Conservation (phyloP, 2,113 vertebrate genomes). For the Motacilla tschutschensis region DNA sequence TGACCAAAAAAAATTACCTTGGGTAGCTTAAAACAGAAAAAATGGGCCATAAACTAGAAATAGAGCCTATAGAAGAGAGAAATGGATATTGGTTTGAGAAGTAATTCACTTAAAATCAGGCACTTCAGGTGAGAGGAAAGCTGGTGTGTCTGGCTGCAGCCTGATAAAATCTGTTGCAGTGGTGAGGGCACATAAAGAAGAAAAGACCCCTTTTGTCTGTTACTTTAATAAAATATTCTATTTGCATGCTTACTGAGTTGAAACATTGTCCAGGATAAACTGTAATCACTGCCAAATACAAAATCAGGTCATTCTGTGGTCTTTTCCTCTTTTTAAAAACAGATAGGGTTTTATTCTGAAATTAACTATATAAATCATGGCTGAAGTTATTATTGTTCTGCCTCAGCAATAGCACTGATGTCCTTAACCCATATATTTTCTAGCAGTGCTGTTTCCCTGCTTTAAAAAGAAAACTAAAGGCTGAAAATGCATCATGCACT, state of each 20-base stretch:
- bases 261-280: constrained; percentile 46
- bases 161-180: constrained; percentile 29
- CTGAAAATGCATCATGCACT: constrained; percentile 3
- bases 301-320: constrained; percentile 25
- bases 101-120: constrained; percentile 29
- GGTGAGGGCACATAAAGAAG: not conserved
- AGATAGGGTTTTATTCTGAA: constrained; percentile 30
- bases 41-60: constrained; percentile 34
- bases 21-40: constrained; percentile 23
- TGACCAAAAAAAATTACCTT: not conserved
- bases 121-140: constrained; percentile 3
- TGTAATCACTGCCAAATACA: constrained; percentile 12
- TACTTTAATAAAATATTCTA: constrained; percentile 41
- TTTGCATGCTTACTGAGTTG: constrained; percentile 52
- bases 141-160: not conserved
- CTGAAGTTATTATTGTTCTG: constrained; percentile 31
- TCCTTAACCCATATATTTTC: constrained; percentile 22
- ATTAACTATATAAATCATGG: constrained; percentile 51
- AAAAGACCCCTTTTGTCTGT: constrained; percentile 6
- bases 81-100: constrained; percentile 2
- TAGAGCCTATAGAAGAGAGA: not conserved
- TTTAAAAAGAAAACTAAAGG: not conserved
- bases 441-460: not conserved
- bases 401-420: not conserved
- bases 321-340: constrained; percentile 34